Conservation (phyloP, 2,797 vertebrate genomes). For the Hozukius guyotensis region DNA sequence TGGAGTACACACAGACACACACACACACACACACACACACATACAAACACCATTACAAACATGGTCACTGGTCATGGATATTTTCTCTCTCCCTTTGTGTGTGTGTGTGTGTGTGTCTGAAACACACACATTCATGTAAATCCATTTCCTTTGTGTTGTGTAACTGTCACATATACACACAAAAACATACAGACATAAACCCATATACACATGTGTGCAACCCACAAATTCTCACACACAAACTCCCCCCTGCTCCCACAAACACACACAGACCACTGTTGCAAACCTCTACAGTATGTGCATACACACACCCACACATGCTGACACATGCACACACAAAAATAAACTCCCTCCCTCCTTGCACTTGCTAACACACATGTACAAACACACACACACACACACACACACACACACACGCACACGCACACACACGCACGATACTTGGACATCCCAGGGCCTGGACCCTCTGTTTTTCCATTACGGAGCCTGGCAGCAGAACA, state of each 20-base stretch:
- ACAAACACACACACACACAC: not conserved
- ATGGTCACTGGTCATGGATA: not conserved
- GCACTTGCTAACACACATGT: slow-evolving; percentile 34
- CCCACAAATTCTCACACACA: not conserved
- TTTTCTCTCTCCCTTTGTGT: not conserved
- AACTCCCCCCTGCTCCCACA: not conserved
- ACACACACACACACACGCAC: not conserved
- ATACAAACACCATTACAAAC: not conserved
- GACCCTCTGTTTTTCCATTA: slow-evolving; percentile 71
- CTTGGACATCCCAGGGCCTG: slow-evolving; percentile 54
- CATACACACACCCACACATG: slow-evolving; percentile 37
- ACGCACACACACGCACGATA: not conserved
- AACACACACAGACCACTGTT: not conserved
- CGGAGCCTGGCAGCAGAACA: slow-evolving; percentile 49
- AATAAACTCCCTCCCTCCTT: slow-evolving; percentile 32
- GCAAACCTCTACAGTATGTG: slow-evolving; percentile 10
- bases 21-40: not conserved
- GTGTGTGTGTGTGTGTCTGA: not conserved
- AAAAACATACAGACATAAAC: not conserved
- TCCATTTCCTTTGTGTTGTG: not conserved
- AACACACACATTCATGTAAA: not conserved
- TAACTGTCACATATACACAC: not conserved
- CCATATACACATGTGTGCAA: not conserved
- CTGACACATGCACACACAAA: slow-evolving; percentile 45
- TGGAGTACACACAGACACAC: not conserved